phyloP scores from a whole-genome alignment of 2,888 invertebrate genomes.

The Euphydryas editha region DNA sequence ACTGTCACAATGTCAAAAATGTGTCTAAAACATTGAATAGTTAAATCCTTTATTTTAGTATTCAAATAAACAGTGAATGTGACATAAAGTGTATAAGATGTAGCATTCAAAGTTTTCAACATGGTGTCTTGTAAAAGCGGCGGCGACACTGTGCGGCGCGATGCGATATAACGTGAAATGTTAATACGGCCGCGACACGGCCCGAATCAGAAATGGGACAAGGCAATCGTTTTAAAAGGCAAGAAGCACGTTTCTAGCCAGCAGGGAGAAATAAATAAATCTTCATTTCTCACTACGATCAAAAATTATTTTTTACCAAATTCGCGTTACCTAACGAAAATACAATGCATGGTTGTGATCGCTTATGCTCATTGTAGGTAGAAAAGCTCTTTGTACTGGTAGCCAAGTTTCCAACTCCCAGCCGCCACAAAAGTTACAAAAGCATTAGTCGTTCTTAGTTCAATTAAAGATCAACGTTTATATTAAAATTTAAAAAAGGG shows the following conservation, averaged over 20 bases:
- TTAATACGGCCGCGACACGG: constrained; percentile 53
- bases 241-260: constrained; percentile 17
- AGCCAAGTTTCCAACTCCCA: too few relatives aligned
- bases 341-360: too few relatives aligned
- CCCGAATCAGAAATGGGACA: constrained; percentile 53
- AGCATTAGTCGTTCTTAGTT: too few relatives aligned
- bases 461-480: too few relatives aligned
- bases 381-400: too few relatives aligned
- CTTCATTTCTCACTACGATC: background rate
- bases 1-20: background rate
- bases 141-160: constrained; percentile 30
- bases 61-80: constrained; percentile 6
- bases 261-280: constrained; percentile 9
- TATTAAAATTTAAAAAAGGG: too few relatives aligned
- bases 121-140: constrained; percentile 18
- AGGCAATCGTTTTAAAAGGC: constrained; percentile 52
- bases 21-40: background rate
- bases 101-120: constrained; percentile 24
- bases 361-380: too few relatives aligned
- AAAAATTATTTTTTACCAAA: too few relatives aligned
- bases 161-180: constrained; percentile 51
- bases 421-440: too few relatives aligned
- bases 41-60: constrained; percentile 13
- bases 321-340: too few relatives aligned
- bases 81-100: constrained; percentile 15